Percentiles rank a stretch among this genome's conserved stretches.
Conservation (phyloP, 2,113 vertebrate genomes). For the Calyptommatus sinebrachiatus region DNA sequence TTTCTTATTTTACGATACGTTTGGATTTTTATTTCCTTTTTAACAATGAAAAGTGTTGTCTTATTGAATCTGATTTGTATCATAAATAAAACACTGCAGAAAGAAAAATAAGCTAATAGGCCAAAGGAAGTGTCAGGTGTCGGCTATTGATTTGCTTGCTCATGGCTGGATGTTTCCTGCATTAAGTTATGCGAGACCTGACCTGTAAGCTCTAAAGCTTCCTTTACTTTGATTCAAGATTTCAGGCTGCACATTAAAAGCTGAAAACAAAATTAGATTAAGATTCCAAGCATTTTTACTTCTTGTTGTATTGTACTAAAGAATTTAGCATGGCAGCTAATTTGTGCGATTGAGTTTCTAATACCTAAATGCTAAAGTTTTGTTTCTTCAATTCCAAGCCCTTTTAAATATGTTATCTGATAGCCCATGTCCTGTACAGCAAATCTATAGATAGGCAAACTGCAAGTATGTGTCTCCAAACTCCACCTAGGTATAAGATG, state of each 20-base stretch:
- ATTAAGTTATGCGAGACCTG: not conserved
- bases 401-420: too few species aligned
- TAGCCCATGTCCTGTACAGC: too few species aligned
- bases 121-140: slow-evolving; percentile 4
- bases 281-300: not conserved
- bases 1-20: not conserved
- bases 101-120: slow-evolving; percentile 15
- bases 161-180: not conserved
- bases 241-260: not conserved
- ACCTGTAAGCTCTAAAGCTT: not conserved
- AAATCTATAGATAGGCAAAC: too few species aligned
- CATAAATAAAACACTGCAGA: slow-evolving; percentile 18
- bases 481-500: too few species aligned
- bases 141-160: slow-evolving; percentile 12
- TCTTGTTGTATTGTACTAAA: not conserved
- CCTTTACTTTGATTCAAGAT: not conserved
- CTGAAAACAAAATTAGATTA: not conserved
- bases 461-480: too few species aligned
- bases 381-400: too few species aligned
- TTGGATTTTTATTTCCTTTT: not conserved
- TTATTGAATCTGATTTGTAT: slow-evolving; percentile 1
- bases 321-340: not conserved
- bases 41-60: not conserved
- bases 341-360: not conserved
- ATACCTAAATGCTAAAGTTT: too few species aligned